Evolutionary conservation across 2,797 vertebrate species (phyloP), one percentile per base, ranked within the genome.

Genomic region (Neostethus bicornis): DNA sequence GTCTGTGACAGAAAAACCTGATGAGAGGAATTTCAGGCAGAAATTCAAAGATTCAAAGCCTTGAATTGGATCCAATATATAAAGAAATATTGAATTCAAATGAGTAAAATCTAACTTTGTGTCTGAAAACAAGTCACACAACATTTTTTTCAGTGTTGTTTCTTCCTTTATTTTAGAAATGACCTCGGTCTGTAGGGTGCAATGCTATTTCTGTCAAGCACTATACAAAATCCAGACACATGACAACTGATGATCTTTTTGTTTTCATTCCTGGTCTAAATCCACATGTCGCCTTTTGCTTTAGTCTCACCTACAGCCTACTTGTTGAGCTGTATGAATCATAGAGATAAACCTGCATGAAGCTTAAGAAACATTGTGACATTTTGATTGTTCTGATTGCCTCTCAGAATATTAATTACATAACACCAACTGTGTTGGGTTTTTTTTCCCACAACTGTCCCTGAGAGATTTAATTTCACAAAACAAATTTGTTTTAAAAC

Each of bases 181-280:
- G 62, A 74, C 68, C 51, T 42, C 51, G 45, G 54, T 58, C 68
- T 66, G 56, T 45, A 51, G 57, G 64, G 69, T 61, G 54, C 72
- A 65, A 77, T 81, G 75, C 52, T 4, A 24, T 59, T 57, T 60
- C 25, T 67, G 52, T 68, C 48, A 72, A 72, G 69, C 49, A 56
- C 64, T 63, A 31, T 67, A 67, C 73, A 29, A 70, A 83, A 82
- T 76, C 61, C 53, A 78, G 78, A 70, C 66, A 44, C 57, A 47
- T 76, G 61, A 48, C 75, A 75, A 84, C 68, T 81, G 63, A 79
- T 73, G 60, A 83, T 85, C 58, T 71, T 54, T 23, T 48, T 16
- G 52, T 19, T 77, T 75, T 76, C 50, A 56, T 56, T 77, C 51
- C 55, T 59, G 26, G 73, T 77, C 75, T 81, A 76, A 74, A 83